Percentiles rank a stretch among this genome's conserved stretches.
These are phyloP conservation scores for Schmidtea mediterranea DNA, from an alignment of 1,140 invertebrate genomes.

Conservation along the genomic window DNA sequence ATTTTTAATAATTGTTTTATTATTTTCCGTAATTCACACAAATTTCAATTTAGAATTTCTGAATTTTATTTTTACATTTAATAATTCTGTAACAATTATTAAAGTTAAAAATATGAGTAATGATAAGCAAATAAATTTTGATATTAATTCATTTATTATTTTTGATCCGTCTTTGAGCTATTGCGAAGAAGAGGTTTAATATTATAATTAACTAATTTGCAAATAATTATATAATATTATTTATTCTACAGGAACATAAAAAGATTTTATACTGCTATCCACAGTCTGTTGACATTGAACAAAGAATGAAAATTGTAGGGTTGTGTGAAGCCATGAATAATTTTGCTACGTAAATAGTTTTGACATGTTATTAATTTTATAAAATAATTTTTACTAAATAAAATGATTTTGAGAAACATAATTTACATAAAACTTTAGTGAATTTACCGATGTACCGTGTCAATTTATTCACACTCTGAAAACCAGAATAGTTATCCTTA, in stretches of 20 bases:
- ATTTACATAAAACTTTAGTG: constrained; percentile 31
- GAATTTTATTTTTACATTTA: no score
- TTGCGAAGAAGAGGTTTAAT: no score
- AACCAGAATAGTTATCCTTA: constrained; percentile 51
- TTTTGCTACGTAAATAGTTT: constrained; percentile 48
- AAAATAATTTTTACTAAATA: constrained; percentile 4
- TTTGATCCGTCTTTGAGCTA: no score
- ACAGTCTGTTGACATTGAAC: constrained; percentile 42
- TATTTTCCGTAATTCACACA: no score
- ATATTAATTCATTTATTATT: no score
- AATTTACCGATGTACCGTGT: constrained; percentile 50
- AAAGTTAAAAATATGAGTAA: no score
- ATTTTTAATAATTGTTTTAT: no score
- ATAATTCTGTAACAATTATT: no score
- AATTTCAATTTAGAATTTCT: no score
- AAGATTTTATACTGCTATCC: constrained; percentile 65
- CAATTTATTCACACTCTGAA: constrained; percentile 62
- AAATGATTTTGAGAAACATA: constrained; percentile 4
- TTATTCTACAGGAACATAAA: constrained; percentile 46
- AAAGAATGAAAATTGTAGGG: constrained; percentile 59
- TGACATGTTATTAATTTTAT: constrained; percentile 1
- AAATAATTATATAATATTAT: constrained; percentile 7
- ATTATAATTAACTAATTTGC: no score
- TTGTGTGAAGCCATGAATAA: constrained; percentile 65
- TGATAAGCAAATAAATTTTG: no score